Base-by-base conservation (phyloP, 2,113 vertebrate species). In the Conger conger region DNA sequence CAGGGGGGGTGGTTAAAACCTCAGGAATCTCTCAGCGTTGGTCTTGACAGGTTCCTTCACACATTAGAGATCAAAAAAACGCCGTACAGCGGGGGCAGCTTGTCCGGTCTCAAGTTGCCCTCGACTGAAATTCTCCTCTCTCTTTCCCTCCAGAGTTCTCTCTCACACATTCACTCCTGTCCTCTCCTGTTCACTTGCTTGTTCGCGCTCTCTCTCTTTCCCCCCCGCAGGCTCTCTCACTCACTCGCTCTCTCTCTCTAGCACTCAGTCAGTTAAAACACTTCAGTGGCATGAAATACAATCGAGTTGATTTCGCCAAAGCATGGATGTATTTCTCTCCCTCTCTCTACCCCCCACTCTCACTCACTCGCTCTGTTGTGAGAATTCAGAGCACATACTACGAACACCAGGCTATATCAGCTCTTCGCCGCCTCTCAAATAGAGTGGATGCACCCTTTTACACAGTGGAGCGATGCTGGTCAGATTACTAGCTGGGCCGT, bases 21-120 rank as follows among this genome's bases (percentile, higher is more conserved):
- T 18, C 18, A 33, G 33, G 77, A 79, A 8, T n/a, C n/a, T 37
- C 60, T 80, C 5, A 0, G 9, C 53, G 76, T 76, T 76, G 57
- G 82, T 77, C 76, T 79, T 83, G 33, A 42, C 80, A 79, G 60
- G 80, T 82, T 87, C 86, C 84, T 87, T 73, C 86, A 79, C 86
- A 84, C 37, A 82, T n/a, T 33, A 30, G 11, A 68, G 82, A 86
- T 79, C 45, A 73, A 83, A 84, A 83, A 84, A 82, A 81, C 84
- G 86, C 35, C 2, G 16, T 17, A 83, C 76, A 85, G 77, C 82
- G 80, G n/a, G 37, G n/a, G 73, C 84, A 20, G 84, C 77, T 63
- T 81, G 83, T 81, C 80, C 53, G 36, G 80, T 82, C 77, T 85
- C 85, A 63, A 73, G 27, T 73, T 27, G n/a, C 33, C 20, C 63